Evolutionary conservation across 1,140 invertebrate species (phyloP), one percentile per base, ranked within the genome.

Genomic region (Drosophila parvula): DNA sequence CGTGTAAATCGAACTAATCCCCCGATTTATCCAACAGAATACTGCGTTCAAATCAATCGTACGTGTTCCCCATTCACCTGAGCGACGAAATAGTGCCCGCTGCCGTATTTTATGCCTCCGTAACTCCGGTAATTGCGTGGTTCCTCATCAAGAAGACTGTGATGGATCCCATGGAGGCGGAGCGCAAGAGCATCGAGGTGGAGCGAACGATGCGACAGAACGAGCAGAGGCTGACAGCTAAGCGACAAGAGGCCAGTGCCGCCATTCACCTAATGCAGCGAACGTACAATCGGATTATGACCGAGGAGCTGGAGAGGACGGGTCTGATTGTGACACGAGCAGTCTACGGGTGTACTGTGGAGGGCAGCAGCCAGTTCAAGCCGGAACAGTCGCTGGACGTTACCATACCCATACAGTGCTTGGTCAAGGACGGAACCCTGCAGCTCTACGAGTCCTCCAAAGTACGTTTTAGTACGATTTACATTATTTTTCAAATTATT

Each of bases 101-200:
- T 18, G 96, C 98, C 0, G 93, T 99, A 32, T 97, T 99, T 91
- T 99, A 99, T 90, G 98, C 97, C 2, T 98, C 98, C 0, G 93
- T 98, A 0, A 94, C 96, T 1, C 98, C 98, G 0, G 48, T 98
- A 4, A 92, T 98, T 41, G 94, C 95, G 0, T 98, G 96, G 94
- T 93, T 96, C 22, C 90, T 97, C 0, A 92, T 98, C 0, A 98
- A 98, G 91, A 97, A 96, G 78, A 93, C 98, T 1, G 93, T 99
- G 5, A 94, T 99, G 14, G 96, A 98, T 79, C 98, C 98, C 0
- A 96, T 98, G 73, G 93, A 96, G 0, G 94, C 94, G 50, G 95
- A 97, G 64, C 95, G 96, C 74, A 95, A 96, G 78, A 94, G 95
- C 61, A 94, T 95, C 63, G 96, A 97, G 51, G 94, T 95, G 27